Conservation (phyloP, 2,797 vertebrate species). For the Bradypodion pumilum region DNA sequence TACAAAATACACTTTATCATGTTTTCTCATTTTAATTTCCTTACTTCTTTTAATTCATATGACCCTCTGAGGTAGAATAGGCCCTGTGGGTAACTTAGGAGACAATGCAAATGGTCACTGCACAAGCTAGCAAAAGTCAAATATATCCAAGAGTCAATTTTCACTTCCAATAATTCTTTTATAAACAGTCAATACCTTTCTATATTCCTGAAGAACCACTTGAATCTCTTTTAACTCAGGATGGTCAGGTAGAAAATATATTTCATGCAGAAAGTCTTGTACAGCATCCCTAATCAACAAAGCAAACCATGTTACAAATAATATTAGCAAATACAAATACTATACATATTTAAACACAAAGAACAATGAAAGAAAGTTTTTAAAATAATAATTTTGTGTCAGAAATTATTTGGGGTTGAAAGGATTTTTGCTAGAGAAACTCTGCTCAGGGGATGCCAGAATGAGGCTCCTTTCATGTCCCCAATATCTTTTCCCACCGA, state of each 20-base stretch:
- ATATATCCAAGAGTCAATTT: not conserved
- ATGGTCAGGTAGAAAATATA: constrained; percentile 96
- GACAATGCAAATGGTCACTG: too few species aligned
- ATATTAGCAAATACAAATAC: constrained; percentile 11
- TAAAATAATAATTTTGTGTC: too few species aligned
- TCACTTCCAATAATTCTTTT: constrained; percentile 6
- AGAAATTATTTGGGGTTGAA: too few species aligned
- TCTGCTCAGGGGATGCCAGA: too few species aligned
- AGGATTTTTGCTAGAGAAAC: too few species aligned
- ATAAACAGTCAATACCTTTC: constrained; percentile 82
- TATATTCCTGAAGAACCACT: constrained; percentile 90
- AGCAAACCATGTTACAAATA: constrained; percentile 44
- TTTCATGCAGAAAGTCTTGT: constrained; percentile 96
- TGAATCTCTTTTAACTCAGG: constrained; percentile 92
- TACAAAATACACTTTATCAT: too few species aligned
- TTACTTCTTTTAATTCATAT: too few species aligned
- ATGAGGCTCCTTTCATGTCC: too few species aligned
- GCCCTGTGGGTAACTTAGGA: too few species aligned
- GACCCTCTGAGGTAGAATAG: too few species aligned
- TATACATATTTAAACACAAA: not conserved
- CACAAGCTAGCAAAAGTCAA: not conserved
- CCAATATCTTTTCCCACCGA: too few species aligned
- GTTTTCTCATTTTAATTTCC: too few species aligned
- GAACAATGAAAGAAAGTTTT: not conserved
- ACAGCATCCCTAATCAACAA: constrained; percentile 85